Base-by-base conservation (phyloP, 2,113 vertebrate species). In the Oenanthe oenanthe region DNA sequence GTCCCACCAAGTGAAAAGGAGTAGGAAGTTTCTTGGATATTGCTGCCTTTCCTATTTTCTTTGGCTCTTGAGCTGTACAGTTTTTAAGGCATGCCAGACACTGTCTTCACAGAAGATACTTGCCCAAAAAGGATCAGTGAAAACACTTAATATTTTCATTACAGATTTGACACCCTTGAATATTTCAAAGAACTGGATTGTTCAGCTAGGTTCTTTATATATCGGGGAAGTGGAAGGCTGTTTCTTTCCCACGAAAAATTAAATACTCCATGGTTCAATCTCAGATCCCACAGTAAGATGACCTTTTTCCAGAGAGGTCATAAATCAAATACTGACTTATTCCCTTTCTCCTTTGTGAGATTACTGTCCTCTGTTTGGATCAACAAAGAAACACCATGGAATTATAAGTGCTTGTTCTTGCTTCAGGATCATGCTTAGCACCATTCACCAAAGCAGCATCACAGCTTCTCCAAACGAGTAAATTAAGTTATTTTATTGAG, bases 81-180 rank as follows among this genome's bases (percentile, higher is more conserved):
- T 68, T 75, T 93, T 82, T 51, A 85, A 82, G 45, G 21, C 36
- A 61, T 72, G 31, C 34, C 54, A 92, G 54, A 36, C 61, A 31
- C 36, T 73, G 36, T 62, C 48, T 83, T 83, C 54, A 57, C 45
- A 47, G 58, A 22, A 70, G 28, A 36, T 40, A 40, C 6, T 76
- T 56, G 11, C 22, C 42, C 72, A 48, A 87, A 94, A 91, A 61
- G 42, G 25, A 86, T 66, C 68, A 91, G 45, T 87, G 26, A 63
- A 93, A 94, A 43, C 20, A 57, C 45, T 67, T 60, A 40, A 21
- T 82, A 76, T 92, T 95, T 88, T 93, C 58, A 57, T 82, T 88
- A 61, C 14, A 40, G 38, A 82, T 82, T 63, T 79, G 45, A 32
- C 71, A 79, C 17, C 21, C 40, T 40, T 88, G 6, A 68, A n/a